phyloP scores from a whole-genome alignment of 2,113 vertebrate species.

The Neodon shergylaensis region DNA sequence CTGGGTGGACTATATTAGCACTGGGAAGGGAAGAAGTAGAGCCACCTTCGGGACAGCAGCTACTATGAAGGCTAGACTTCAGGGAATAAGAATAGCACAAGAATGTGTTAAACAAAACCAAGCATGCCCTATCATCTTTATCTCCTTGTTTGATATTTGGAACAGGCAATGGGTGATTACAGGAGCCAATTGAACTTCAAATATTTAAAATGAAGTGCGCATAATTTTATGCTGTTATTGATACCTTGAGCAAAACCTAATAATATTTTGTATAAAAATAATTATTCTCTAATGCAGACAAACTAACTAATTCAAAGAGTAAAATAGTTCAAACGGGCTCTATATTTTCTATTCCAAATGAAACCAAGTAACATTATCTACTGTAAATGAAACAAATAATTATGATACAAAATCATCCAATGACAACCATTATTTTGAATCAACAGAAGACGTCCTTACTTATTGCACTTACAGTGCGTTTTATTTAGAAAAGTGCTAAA shows the following conservation, averaged over 20 bases:
- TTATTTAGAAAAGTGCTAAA: neutral
- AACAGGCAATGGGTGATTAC: neutral
- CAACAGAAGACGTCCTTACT: neutral
- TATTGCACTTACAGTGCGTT: neutral
- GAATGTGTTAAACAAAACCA: neutral
- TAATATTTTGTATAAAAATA: neutral
- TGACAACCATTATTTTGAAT: neutral
- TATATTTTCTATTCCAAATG: neutral
- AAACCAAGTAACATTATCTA: constrained; percentile 22
- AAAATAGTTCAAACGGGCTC: neutral
- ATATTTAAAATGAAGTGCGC: neutral
- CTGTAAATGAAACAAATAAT: neutral
- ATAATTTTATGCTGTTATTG: neutral
- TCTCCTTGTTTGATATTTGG: neutral
- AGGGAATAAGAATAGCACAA: neutral
- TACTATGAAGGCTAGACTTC: neutral
- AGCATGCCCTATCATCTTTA: neutral
- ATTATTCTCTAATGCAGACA: neutral
- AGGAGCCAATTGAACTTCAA: neutral
- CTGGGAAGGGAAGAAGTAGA: neutral
- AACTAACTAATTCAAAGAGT: neutral
- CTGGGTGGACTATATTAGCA: neutral
- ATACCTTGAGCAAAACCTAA: neutral
- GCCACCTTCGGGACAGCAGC: no score
- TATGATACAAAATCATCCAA: neutral